Base-by-base conservation (phyloP, 2,797 vertebrate genomes). In the Pangasius sanitwongsei region DNA sequence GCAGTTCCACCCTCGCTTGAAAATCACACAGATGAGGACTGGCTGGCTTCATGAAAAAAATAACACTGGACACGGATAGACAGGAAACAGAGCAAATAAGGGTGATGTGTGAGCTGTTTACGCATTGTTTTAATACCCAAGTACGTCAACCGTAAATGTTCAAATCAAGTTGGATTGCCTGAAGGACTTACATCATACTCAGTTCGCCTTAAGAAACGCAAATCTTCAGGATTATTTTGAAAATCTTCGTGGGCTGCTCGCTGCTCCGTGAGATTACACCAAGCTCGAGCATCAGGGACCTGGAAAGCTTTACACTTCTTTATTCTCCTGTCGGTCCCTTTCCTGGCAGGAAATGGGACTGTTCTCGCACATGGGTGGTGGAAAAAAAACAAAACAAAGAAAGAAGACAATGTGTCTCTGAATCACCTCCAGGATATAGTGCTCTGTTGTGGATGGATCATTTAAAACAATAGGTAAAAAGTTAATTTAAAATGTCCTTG, bases 321-420 rank as follows among this genome's bases (percentile, higher is more conserved):
- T 89, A 83, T 89, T 83, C 78, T 67, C 53, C 85, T 74, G 94
- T 85, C 80, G 77, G 37, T 50, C 91, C 90, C 94, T 96, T 86
- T 96, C 95, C 95, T 96, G 93, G 87, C 94, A 96, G 96, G 96
- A 96, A 96, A 96, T 93, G 83, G 90, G 92, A 87, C 92, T 91
- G 92, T 94, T 94, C 94, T 94, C 92, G 92, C 90, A 94, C 93
- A 93, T 93, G 77, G 87, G 69, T 78, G 50, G 80, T 87, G 87
- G 53, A 67, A 28, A 88, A 20, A 69, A 75, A 31, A 41, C 37
- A 89, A 93, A 70, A 94, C 94, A 12, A 61, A 61, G 28, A 67
- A 87, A 65, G 61, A 86, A 95, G 94, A 93, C 93, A 87, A 90
- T 87, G 77, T 28, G 91, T 92, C 92, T 90, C 92, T 92, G 93